A percentile compares a stretch with the other conserved stretches of the same genome.
These are phyloP conservation scores for Drosophila formosana DNA, from an alignment of 2,888 invertebrate genomes.

Conservation along the genomic window DNA sequence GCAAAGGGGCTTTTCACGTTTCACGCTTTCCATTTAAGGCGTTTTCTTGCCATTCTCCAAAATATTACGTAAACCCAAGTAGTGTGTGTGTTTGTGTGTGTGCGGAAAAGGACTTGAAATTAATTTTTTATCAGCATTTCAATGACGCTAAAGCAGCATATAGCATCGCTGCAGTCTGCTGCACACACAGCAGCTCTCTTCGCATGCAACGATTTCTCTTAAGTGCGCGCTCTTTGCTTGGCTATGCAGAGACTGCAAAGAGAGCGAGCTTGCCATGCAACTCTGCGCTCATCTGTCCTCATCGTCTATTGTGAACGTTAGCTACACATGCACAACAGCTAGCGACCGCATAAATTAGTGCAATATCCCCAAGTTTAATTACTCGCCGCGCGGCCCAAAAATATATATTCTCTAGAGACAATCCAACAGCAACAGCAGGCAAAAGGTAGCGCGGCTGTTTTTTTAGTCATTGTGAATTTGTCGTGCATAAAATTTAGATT, in stretches of 20 bases:
- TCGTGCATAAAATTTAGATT: constrained; percentile 52
- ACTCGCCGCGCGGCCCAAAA: constrained; percentile 19
- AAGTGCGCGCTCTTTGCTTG: constrained; percentile 16
- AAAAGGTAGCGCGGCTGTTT: background rate
- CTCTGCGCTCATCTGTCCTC: constrained; percentile 56
- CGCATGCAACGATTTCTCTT: constrained; percentile 17
- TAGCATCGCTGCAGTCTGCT: constrained; percentile 19
- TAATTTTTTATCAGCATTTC: constrained; percentile 38
- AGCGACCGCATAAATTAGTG: constrained; percentile 53
- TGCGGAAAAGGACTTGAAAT: constrained; percentile 28
- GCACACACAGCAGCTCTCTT: constrained; percentile 37
- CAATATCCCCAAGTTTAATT: constrained; percentile 52
- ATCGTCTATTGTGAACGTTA: constrained; percentile 52
- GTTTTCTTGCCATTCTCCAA: constrained; percentile 9
- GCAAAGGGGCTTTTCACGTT: constrained; percentile 7
- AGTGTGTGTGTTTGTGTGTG: background rate
- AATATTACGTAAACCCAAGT: constrained; percentile 40
- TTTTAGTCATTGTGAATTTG: constrained; percentile 3
- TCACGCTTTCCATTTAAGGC: constrained; percentile 3
- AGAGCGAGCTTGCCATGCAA: constrained; percentile 42
- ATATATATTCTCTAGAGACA: constrained; percentile 26
- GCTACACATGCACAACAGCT: constrained; percentile 5
- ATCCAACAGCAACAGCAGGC: constrained; percentile 17
- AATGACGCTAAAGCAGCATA: constrained; percentile 33
- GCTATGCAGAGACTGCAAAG: background rate